Conservation (phyloP, 2,113 vertebrate species). For the Montifringilla adamsi region DNA sequence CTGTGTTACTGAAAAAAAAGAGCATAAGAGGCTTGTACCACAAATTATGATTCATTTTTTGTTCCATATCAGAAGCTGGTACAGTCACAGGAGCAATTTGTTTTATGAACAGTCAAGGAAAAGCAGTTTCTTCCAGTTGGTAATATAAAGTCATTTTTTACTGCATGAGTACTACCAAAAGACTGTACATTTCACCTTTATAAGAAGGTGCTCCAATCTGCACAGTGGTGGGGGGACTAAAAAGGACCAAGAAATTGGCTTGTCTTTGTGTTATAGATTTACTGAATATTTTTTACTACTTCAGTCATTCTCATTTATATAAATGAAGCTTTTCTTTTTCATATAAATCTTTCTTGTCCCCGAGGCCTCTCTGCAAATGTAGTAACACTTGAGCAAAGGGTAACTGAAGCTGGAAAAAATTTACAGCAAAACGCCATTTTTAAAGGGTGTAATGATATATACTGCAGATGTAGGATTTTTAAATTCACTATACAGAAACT, state of each 20-base stretch:
- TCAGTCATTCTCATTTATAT: background rate
- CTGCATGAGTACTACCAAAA: background rate
- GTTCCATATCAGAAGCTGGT: background rate
- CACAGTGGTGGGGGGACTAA: background rate
- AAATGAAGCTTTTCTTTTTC: slow-evolving; percentile 30
- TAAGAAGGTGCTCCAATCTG: background rate
- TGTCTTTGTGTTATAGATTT: background rate
- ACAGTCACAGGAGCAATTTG: background rate
- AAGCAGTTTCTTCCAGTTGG: background rate
- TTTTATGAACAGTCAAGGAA: background rate
- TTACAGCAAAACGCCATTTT: slow-evolving; percentile 37
- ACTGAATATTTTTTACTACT: background rate
- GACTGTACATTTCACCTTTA: background rate
- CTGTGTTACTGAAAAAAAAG: background rate
- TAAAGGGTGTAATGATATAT: slow-evolving; percentile 18
- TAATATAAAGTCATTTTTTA: background rate
- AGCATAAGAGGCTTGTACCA: background rate
- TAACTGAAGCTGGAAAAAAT: slow-evolving; percentile 25
- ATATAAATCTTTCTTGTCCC: background rate
- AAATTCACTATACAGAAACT: slow-evolving; percentile 7
- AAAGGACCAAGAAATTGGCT: background rate
- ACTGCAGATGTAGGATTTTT: slow-evolving; percentile 1
- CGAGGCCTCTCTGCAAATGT: background rate
- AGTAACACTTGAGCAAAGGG: slow-evolving; percentile 31
- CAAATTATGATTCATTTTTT: background rate